Conservation (phyloP, 1,140 invertebrate genomes). For the Ceratitis capitata region DNA sequence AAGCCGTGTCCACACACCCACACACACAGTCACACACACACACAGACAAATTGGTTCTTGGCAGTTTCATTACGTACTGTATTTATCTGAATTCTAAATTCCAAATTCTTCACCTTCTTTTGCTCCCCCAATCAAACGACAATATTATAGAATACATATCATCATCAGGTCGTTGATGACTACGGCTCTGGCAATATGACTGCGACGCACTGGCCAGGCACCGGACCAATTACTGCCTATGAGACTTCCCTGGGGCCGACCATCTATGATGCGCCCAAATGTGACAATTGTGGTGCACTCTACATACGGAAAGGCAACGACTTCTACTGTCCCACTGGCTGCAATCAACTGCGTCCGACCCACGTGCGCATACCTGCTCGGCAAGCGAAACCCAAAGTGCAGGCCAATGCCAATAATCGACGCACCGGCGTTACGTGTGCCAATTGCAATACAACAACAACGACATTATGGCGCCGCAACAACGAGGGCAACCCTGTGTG, state of each 20-base stretch:
- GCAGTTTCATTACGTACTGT: background rate
- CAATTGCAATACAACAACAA: constrained; percentile 90
- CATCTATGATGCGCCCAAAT: constrained; percentile 44
- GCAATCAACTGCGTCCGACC: constrained; percentile 40
- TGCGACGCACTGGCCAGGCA: constrained; percentile 50
- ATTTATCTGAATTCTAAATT: background rate
- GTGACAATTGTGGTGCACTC: constrained; percentile 51
- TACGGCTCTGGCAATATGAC: constrained; percentile 52
- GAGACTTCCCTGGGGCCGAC: constrained; percentile 48
- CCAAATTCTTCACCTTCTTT: background rate
- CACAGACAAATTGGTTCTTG: no score
- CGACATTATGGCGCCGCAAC: constrained; percentile 92
- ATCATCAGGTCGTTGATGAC: constrained; percentile 60
- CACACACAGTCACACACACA: background rate
- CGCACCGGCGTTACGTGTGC: constrained; percentile 86
- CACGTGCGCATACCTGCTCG: constrained; percentile 49
- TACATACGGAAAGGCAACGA: constrained; percentile 51
- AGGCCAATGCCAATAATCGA: constrained; percentile 67
- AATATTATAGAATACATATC: constrained; percentile 46
- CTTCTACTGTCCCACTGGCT: constrained; percentile 48
- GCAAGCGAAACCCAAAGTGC: constrained; percentile 58
- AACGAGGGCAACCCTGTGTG: constrained; percentile 88
- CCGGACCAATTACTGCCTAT: constrained; percentile 49
- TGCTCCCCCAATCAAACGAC: background rate
- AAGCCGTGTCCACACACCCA: background rate